Conservation (phyloP, 2,113 vertebrate species). For the Lamprologus speciosus region DNA sequence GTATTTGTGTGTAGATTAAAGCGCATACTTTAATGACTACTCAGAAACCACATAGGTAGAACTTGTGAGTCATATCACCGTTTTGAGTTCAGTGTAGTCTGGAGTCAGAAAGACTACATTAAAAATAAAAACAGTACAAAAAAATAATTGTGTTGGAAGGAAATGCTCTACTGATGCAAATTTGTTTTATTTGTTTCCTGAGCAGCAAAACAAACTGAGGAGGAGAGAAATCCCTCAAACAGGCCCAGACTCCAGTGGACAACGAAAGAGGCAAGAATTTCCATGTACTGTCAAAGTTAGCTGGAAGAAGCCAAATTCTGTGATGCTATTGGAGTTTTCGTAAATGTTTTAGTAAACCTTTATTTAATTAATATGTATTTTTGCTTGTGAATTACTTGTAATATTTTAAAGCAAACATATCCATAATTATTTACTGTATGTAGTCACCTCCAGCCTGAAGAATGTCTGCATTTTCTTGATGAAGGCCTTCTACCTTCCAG, state of each 20-base stretch:
- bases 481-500: constrained; percentile 30
- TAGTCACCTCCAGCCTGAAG: constrained; percentile 49
- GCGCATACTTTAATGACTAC: not conserved
- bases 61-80: not conserved
- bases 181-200: not conserved
- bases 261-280: not conserved
- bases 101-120: not conserved
- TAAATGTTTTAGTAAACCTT: not conserved
- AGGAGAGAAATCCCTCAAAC: not conserved
- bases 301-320: not conserved
- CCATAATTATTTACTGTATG: not conserved
- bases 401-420: not conserved
- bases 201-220: not conserved
- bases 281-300: not conserved
- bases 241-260: not conserved
- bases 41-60: not conserved
- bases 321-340: not conserved
- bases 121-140: not conserved
- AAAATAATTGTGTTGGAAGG: not conserved
- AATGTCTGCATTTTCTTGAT: constrained; percentile 64
- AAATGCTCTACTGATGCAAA: not conserved
- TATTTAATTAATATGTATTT: not conserved
- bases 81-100: not conserved
- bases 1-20: not conserved
- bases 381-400: not conserved